Conservation (phyloP, 2,113 vertebrate species). For the Actinemys pallida region DNA sequence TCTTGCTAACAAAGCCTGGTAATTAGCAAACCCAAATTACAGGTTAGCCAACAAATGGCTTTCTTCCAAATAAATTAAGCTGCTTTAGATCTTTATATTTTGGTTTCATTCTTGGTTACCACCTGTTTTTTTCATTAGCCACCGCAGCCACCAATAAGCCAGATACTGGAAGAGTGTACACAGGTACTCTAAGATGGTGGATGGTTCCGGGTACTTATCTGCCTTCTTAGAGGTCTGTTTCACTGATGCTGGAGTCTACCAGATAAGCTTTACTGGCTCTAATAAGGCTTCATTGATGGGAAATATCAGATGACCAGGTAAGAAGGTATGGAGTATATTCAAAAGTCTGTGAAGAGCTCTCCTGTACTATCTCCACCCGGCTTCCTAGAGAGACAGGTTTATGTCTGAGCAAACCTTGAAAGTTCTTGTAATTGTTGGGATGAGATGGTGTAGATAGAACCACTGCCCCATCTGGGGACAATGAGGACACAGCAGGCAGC, state of each 20-base stretch:
- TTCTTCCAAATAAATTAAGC: neutral
- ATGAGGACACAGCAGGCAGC: neutral
- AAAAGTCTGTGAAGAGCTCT: neutral
- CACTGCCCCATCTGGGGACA: neutral
- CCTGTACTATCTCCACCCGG: too few species aligned
- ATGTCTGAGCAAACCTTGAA: rapidly evolving
- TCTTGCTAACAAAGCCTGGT: neutral
- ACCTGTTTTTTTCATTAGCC: neutral
- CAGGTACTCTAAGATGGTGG: neutral
- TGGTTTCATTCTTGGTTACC: neutral
- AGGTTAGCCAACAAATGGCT: neutral
- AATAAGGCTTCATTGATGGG: neutral
- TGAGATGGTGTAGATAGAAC: neutral
- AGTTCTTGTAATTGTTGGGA: neutral
- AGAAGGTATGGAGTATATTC: neutral
- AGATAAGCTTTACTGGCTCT: neutral
- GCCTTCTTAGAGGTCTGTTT: neutral
- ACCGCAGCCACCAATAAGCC: neutral
- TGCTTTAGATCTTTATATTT: neutral
- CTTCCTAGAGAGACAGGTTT: neutral
- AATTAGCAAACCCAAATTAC: neutral
- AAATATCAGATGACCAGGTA: neutral
- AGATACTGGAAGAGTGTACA: neutral
- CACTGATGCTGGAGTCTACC: neutral
- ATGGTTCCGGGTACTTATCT: neutral